Evolutionary conservation across 1,140 invertebrate genomes (phyloP).

Genomic region (Saxidomus purpurata): DNA sequence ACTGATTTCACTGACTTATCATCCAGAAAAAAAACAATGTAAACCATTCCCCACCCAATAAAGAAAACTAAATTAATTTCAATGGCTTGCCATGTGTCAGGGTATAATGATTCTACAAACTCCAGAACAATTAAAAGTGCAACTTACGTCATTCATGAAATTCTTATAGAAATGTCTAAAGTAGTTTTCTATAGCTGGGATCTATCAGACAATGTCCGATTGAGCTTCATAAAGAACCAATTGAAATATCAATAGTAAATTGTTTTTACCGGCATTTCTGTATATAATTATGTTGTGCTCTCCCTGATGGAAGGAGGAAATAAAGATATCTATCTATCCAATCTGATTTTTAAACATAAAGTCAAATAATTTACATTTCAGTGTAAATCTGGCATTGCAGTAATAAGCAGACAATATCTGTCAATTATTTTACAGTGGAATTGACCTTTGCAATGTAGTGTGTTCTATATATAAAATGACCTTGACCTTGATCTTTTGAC

Average conservation of each 20-base stretch:
- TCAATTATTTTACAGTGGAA: too few species aligned
- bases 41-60: neutral
- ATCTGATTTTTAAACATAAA: too few species aligned
- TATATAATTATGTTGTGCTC: too few species aligned
- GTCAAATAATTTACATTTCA: too few species aligned
- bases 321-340: too few species aligned
- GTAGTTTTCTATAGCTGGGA: neutral
- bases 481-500: too few species aligned
- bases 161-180: neutral
- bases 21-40: conserved; percentile 5
- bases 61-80: conserved; percentile 12
- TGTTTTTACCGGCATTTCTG: too few species aligned
- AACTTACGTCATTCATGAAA: neutral
- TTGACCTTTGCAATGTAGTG: too few species aligned
- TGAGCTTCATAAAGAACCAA: neutral
- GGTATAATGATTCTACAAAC: neutral
- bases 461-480: too few species aligned
- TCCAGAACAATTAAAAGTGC: neutral
- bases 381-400: too few species aligned
- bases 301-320: too few species aligned
- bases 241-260: conserved; percentile 15
- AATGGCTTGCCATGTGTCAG: neutral
- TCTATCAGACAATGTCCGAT: neutral
- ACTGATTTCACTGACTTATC: neutral
- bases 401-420: too few species aligned